These are phyloP conservation scores for Polypedilum pembai DNA, from an alignment of 1,140 invertebrate species.

Conservation along the genomic window DNA sequence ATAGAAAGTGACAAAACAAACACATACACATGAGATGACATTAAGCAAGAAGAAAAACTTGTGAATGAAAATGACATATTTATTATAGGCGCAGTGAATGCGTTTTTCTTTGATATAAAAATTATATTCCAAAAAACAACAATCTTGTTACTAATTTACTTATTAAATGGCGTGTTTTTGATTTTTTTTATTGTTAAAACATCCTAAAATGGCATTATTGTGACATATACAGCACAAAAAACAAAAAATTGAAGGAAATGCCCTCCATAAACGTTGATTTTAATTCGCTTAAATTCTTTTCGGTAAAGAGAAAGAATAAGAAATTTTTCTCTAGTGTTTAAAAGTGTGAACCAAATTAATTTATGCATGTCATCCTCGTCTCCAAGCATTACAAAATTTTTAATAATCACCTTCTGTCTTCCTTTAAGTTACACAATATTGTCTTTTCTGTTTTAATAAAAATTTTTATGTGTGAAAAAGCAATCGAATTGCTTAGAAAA, in stretches of 20 bases:
- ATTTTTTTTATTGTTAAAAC: not conserved
- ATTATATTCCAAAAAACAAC: no score
- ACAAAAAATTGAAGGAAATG: not conserved
- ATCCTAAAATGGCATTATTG: not conserved
- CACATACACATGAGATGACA: not conserved
- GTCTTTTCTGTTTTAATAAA: not conserved
- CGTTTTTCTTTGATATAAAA: no score
- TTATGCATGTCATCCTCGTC: no score
- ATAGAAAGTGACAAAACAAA: not conserved
- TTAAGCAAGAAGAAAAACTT: constrained; percentile 3
- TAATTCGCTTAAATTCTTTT: not conserved
- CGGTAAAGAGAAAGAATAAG: not conserved
- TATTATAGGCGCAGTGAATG: no score
- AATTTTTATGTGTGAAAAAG: no score
- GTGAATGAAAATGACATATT: constrained; percentile 18
- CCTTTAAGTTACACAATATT: not conserved
- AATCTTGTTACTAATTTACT: no score
- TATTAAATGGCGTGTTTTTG: no score
- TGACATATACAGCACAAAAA: not conserved
- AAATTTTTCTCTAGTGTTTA: not conserved
- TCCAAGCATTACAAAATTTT: no score
- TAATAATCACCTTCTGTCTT: no score
- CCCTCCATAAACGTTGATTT: constrained; percentile 7
- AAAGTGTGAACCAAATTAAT: no score
- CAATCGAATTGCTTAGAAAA: not conserved